A percentile compares a stretch with the other conserved stretches of the same genome.
phyloP scores from a whole-genome alignment of 2,113 vertebrate species.

The Galeopterus variegatus region DNA sequence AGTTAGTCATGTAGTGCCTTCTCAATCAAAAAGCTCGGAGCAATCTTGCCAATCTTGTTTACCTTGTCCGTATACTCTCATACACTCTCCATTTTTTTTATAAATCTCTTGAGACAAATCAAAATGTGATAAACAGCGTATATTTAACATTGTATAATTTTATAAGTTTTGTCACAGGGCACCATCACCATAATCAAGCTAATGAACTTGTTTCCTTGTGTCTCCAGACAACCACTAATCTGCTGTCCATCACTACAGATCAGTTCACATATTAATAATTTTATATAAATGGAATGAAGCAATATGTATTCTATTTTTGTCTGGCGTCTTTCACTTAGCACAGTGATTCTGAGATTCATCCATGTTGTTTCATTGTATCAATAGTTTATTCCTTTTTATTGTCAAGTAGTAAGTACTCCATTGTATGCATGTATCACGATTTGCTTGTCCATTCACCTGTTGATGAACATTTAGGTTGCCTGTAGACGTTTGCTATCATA shows the following conservation, averaged over 20 bases:
- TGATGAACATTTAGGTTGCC: not conserved
- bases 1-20: not conserved
- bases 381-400: not conserved
- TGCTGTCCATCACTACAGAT: not conserved
- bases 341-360: not conserved
- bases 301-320: not conserved
- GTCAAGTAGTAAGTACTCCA: slow-evolving; percentile 10
- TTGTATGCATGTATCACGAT: not conserved
- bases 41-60: not conserved
- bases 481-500: slow-evolving; percentile 24
- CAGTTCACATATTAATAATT: not conserved
- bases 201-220: not conserved
- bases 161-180: not conserved
- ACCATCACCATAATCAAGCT: not conserved
- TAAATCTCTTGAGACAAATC: not conserved
- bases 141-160: not conserved
- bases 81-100: not conserved
- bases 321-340: not conserved
- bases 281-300: not conserved
- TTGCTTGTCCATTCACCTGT: not conserved
- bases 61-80: not conserved
- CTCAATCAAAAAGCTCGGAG: not conserved
- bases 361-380: not conserved
- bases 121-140: not conserved
- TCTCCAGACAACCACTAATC: not conserved